A percentile compares a stretch with the other conserved stretches of the same genome.
Conservation (phyloP, 2,888 invertebrate species). For the Eupithecia subumbrata region DNA sequence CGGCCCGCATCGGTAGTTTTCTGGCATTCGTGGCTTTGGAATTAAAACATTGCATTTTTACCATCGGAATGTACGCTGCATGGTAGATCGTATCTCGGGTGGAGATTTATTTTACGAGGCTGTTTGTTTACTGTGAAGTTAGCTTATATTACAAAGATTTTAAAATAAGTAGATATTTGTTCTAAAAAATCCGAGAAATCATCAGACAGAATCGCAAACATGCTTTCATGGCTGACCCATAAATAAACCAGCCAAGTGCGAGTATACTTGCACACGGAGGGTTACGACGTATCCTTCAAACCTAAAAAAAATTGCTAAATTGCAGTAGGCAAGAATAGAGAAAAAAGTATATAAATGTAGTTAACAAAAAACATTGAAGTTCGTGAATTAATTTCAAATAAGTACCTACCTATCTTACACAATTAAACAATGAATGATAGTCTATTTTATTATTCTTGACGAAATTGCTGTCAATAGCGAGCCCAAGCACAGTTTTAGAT, state of each 20-base stretch:
- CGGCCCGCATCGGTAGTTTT: constrained; percentile 61
- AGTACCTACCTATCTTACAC: neutral
- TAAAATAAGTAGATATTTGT: neutral
- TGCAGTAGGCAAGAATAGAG: too few relatives aligned
- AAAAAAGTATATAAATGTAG: too few relatives aligned
- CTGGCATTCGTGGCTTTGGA: constrained; percentile 54
- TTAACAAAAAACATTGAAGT: too few relatives aligned
- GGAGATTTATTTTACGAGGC: constrained; percentile 64
- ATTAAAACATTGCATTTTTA: constrained; percentile 81
- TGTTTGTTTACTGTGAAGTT: constrained; percentile 30
- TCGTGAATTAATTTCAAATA: neutral
- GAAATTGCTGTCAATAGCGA: too few relatives aligned
- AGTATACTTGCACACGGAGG: too few relatives aligned
- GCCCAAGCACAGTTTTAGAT: neutral
- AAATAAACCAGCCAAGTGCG: neutral
- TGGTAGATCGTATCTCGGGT: constrained; percentile 34
- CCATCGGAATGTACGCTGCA: constrained; percentile 47
- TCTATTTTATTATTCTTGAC: neutral
- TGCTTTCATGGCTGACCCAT: neutral
- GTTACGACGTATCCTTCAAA: too few relatives aligned
- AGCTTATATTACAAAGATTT: constrained; percentile 2
- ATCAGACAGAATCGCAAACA: neutral
- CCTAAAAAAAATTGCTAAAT: too few relatives aligned
- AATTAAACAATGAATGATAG: neutral
- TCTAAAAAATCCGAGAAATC: neutral